A percentile compares a stretch with the other conserved stretches of the same genome.
These are phyloP conservation scores for Montipora cactus DNA, from an alignment of 64 coral and sea anemone genomes.

Conservation along the genomic window DNA sequence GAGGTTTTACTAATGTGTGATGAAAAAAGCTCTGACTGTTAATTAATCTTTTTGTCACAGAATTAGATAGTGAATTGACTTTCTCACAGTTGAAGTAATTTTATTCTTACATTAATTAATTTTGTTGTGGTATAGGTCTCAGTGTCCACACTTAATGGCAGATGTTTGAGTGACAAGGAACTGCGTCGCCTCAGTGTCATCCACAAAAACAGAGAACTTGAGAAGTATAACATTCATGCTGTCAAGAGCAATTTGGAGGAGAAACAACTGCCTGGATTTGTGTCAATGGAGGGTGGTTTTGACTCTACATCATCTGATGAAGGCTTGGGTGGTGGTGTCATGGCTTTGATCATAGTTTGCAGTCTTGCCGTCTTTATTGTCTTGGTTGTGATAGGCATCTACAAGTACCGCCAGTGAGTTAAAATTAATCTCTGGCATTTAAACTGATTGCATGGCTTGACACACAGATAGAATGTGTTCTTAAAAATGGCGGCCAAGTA, in stretches of 20 bases:
- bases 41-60: no score
- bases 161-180: constrained; percentile 71
- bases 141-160: constrained; percentile 73
- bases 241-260: constrained; percentile 8
- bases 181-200: background rate
- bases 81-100: no score
- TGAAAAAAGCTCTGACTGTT: no score
- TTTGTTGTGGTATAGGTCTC: constrained; percentile 10
- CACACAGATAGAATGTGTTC: no score
- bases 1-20: no score
- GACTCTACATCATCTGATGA: constrained; percentile 29
- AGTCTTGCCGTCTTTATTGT: constrained; percentile 73
- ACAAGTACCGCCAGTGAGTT: constrained; percentile 84
- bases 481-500: no score
- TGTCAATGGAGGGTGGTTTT: constrained; percentile 32
- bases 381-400: constrained; percentile 77
- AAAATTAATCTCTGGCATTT: background rate
- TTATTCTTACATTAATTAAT: background rate
- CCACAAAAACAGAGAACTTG: constrained; percentile 1
- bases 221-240: constrained; percentile 29
- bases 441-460: no score
- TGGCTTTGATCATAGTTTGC: constrained; percentile 83
- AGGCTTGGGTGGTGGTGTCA: constrained; percentile 55
- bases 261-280: constrained; percentile 66
- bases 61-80: no score